A percentile compares a stretch with the other conserved stretches of the same genome.
Conservation (phyloP, 1,140 invertebrate species). For the Orius laevigatus region DNA sequence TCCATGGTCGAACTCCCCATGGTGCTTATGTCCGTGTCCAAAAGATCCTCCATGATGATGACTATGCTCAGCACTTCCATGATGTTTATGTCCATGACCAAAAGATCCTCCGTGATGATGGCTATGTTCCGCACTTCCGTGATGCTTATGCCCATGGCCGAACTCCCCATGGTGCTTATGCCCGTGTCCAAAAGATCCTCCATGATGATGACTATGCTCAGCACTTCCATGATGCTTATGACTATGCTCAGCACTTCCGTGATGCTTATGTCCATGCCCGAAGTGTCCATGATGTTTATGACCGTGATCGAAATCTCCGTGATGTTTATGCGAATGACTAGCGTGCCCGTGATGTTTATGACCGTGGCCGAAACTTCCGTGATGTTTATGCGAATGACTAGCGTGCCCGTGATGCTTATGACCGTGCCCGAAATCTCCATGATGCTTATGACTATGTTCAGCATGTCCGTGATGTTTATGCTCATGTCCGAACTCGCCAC, state of each 20-base stretch:
- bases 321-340: slow-evolving; percentile 11
- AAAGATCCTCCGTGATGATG: slow-evolving; percentile 9
- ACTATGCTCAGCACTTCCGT: slow-evolving; percentile 8
- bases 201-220: slow-evolving; percentile 13
- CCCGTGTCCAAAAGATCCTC: slow-evolving; percentile 7
- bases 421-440: slow-evolving; percentile 8
- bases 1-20: slow-evolving; percentile 4
- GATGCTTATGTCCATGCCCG: slow-evolving; percentile 12
- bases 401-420: slow-evolving; percentile 11
- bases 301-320: slow-evolving; percentile 8
- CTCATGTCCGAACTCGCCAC: slow-evolving; percentile 7
- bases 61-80: slow-evolving; percentile 9
- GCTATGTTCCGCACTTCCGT: slow-evolving; percentile 9
- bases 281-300: slow-evolving; percentile 14
- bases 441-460: slow-evolving; percentile 9
- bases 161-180: slow-evolving; percentile 13
- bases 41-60: slow-evolving; percentile 8
- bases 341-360: slow-evolving; percentile 14
- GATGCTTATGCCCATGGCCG: slow-evolving; percentile 12
- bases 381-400: slow-evolving; percentile 10
- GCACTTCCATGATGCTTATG: slow-evolving; percentile 14
- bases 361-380: slow-evolving; percentile 10
- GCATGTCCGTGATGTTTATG: slow-evolving; percentile 14
- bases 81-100: slow-evolving; percentile 13
- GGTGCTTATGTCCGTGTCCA: slow-evolving; percentile 7